phyloP scores from a whole-genome alignment of 1,140 invertebrate genomes.

The Ylistrum balloti region DNA sequence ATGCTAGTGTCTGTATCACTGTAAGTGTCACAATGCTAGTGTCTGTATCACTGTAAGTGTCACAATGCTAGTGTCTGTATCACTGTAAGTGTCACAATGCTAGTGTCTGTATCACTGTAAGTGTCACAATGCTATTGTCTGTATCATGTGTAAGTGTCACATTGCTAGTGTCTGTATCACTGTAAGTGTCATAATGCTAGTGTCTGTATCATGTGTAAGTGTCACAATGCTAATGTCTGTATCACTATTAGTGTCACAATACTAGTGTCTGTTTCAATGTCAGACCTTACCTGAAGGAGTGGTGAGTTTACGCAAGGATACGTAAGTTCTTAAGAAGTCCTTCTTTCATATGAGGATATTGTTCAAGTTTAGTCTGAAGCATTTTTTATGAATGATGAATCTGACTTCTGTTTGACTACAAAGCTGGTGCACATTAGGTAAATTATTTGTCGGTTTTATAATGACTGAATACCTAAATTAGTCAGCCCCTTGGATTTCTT shows the following conservation, averaged over 20 bases:
- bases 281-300: no score
- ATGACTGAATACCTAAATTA: no score
- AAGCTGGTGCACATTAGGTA: no score
- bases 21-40: constrained; percentile 87
- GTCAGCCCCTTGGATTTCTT: no score
- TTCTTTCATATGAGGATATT: no score
- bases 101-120: constrained; percentile 83
- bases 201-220: constrained; percentile 91
- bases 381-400: no score
- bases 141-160: constrained; percentile 84
- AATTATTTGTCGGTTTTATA: no score
- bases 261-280: background rate
- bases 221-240: constrained; percentile 90
- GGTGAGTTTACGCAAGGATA: no score
- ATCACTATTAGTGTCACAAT: constrained; percentile 81
- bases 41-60: constrained; percentile 90
- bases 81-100: constrained; percentile 85
- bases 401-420: no score
- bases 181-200: constrained; percentile 90
- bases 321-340: no score
- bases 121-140: constrained; percentile 88
- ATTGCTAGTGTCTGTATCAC: constrained; percentile 92
- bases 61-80: constrained; percentile 91
- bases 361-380: no score
- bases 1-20: constrained; percentile 89